Evolutionary conservation across 2,888 invertebrate genomes (phyloP).

Genomic region (Aporophyla lueneburgensis): DNA sequence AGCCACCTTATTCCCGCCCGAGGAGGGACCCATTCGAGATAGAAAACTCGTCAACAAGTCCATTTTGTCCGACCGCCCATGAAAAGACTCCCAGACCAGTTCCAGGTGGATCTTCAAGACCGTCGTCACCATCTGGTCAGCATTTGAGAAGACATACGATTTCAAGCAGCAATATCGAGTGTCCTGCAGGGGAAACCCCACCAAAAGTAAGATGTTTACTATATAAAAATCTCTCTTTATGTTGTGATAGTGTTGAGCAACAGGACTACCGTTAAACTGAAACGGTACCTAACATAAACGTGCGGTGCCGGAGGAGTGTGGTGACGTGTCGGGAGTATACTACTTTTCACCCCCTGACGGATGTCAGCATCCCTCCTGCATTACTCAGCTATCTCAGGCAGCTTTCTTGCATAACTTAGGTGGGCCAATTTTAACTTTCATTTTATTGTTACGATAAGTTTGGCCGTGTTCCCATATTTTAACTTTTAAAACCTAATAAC

Average conservation of each 20-base stretch:
- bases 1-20: not conserved
- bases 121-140: not conserved
- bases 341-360: not conserved
- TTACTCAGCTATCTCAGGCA: not conserved
- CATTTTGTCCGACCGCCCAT: constrained; percentile 7
- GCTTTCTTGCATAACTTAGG: not conserved
- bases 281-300: not conserved
- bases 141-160: constrained; percentile 23
- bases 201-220: constrained; percentile 40
- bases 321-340: not conserved
- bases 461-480: not conserved
- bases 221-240: not conserved
- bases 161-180: constrained; percentile 9
- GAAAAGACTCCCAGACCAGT: constrained; percentile 12
- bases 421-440: not conserved
- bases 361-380: not conserved
- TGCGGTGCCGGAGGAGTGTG: not conserved
- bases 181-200: constrained; percentile 30
- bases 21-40: not conserved
- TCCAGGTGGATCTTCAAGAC: not conserved
- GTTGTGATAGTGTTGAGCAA: not conserved
- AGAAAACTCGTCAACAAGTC: not conserved
- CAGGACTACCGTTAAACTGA: not conserved
- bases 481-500: no score
- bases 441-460: not conserved